A percentile compares a stretch with the other conserved stretches of the same genome.
Evolutionary conservation across 92 coral and sea anemone genomes (phyloP).

Genomic region (Micromussa lordhowensis): DNA sequence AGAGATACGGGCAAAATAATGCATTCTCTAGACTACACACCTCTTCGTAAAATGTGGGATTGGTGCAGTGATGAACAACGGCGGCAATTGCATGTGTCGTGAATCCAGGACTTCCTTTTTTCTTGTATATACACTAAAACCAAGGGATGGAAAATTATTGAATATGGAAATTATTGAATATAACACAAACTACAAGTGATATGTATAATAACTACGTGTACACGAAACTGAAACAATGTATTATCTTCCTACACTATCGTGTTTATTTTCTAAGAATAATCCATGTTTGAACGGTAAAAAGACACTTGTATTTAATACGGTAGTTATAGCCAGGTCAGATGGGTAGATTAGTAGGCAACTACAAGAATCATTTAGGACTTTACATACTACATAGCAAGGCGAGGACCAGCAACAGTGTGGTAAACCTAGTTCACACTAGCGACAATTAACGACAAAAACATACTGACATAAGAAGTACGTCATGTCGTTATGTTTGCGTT

Average conservation of each 20-base stretch:
- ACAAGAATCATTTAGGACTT: too few species aligned
- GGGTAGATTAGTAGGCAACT: too few species aligned
- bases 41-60: conserved; percentile 96
- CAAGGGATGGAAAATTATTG: neutral
- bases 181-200: neutral
- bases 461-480: too few species aligned
- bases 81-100: conserved; percentile 82
- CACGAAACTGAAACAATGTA: too few species aligned
- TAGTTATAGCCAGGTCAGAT: too few species aligned
- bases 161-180: too few species aligned
- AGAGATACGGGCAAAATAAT: neutral
- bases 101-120: conserved; percentile 86
- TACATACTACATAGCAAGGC: too few species aligned
- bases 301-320: too few species aligned
- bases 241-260: neutral
- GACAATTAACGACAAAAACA: too few species aligned
- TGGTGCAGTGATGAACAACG: conserved; percentile 94
- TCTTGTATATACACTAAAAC: conserved; percentile 87
- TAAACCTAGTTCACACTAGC: too few species aligned
- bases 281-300: too few species aligned
- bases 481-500: too few species aligned
- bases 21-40: conserved; percentile 42
- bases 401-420: neutral
- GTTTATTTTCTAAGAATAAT: neutral
- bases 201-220: neutral